Evolutionary conservation across 2,113 vertebrate genomes (phyloP).

Genomic region (Semnornis frantzii): DNA sequence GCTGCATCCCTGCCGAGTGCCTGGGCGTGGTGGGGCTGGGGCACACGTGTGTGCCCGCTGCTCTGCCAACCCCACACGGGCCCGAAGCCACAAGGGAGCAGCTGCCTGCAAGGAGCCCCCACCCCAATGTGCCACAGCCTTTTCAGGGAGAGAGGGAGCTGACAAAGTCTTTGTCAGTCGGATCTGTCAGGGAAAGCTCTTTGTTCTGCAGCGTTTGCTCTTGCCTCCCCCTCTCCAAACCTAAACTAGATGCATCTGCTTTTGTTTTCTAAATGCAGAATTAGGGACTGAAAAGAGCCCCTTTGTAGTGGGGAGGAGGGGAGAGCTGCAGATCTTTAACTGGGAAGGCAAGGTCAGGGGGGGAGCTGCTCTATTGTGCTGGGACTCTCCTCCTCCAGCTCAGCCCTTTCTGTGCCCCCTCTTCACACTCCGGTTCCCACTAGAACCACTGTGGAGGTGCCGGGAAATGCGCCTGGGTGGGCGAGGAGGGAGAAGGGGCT

Average conservation of each 20-base stretch:
- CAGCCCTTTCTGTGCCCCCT: conserved; percentile 49
- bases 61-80: background rate
- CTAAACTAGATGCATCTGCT: conserved; percentile 55
- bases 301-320: conserved; percentile 61
- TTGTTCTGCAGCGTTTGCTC: conserved; percentile 64
- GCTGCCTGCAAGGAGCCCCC: conserved; percentile 35
- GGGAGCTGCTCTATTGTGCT: conserved; percentile 39
- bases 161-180: conserved; percentile 56
- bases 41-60: background rate
- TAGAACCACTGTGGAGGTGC: background rate
- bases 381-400: conserved; percentile 37
- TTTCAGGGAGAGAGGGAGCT: conserved; percentile 34
- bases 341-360: conserved; percentile 44
- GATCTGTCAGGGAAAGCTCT: conserved; percentile 50
- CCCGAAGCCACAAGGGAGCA: background rate
- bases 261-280: conserved; percentile 70
- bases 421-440: background rate
- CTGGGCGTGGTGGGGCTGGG: background rate
- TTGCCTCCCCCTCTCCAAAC: conserved; percentile 41
- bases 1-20: background rate
- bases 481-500: background rate
- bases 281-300: conserved; percentile 46
- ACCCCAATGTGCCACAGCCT: conserved; percentile 19
- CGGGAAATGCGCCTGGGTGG: background rate
- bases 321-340: conserved; percentile 32